These are phyloP conservation scores for Brenthis ino DNA, from an alignment of 2,888 invertebrate genomes.

Conservation along the genomic window DNA sequence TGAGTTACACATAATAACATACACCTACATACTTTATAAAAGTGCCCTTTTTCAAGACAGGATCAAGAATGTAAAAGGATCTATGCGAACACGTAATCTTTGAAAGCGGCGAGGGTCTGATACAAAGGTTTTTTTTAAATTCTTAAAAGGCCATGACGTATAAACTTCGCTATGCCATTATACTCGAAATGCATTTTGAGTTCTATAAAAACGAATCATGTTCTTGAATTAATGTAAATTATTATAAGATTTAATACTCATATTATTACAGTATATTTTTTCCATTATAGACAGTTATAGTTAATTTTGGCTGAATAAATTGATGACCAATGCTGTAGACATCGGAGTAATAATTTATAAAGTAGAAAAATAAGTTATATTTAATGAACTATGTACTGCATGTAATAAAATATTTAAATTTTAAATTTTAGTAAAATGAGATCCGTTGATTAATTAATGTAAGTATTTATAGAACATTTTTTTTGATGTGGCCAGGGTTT, in stretches of 20 bases:
- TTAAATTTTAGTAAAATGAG: neutral
- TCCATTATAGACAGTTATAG: neutral
- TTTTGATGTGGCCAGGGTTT: conserved; percentile 28
- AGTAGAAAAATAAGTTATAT: neutral
- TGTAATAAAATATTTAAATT: neutral
- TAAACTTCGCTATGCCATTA: neutral
- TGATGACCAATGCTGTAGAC: too few species aligned
- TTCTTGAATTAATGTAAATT: neutral
- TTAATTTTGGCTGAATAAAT: neutral
- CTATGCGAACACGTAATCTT: conserved; percentile 16
- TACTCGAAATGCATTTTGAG: neutral
- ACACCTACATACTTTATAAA: too few species aligned
- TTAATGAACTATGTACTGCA: neutral
- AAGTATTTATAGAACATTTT: conserved; percentile 7
- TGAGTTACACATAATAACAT: too few species aligned
- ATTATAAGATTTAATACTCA: neutral
- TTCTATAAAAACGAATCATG: conserved; percentile 5
- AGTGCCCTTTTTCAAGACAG: neutral
- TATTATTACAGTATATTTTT: neutral
- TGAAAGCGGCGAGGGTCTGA: conserved; percentile 42
- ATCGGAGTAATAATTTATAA: too few species aligned
- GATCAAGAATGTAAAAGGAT: conserved; percentile 8
- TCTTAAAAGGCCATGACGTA: neutral
- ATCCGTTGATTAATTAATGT: neutral
- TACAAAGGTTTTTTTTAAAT: conserved; percentile 38